Evolutionary conservation across 2,797 vertebrate genomes (phyloP).

Genomic region (Salmo trutta): DNA sequence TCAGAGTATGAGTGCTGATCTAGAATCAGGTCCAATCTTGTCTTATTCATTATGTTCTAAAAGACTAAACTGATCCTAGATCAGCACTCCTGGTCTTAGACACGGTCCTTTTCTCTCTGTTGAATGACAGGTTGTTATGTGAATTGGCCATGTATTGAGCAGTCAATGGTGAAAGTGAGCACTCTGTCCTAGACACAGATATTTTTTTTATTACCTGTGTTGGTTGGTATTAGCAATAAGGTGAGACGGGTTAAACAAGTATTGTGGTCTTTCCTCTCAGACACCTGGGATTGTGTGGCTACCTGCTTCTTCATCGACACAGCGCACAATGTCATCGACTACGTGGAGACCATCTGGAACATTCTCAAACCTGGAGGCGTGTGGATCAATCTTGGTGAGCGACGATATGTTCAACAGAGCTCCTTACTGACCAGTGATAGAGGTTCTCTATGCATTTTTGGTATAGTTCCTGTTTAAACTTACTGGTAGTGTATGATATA

Average conservation of each 20-base stretch:
- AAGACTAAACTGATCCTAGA: too few species aligned
- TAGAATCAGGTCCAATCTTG: not conserved
- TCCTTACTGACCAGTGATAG: not conserved
- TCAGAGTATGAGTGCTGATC: not conserved
- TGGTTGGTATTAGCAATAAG: too few species aligned
- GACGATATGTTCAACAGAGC: not conserved
- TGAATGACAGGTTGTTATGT: not conserved
- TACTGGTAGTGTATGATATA: too few species aligned
- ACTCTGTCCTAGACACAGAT: too few species aligned
- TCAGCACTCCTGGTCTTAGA: too few species aligned
- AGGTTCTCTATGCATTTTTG: not conserved
- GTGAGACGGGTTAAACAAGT: not conserved
- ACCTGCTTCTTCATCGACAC: slow-evolving; percentile 99
- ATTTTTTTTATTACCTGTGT: too few species aligned
- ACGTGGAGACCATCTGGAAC: slow-evolving; percentile 98
- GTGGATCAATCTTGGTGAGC: slow-evolving; percentile 97
- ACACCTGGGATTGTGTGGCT: slow-evolving; percentile 94
- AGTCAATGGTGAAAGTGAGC: too few species aligned
- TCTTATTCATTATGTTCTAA: not conserved
- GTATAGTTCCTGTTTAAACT: not conserved
- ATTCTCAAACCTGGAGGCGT: slow-evolving; percentile 97
- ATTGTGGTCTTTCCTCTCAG: slow-evolving; percentile 66
- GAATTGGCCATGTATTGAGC: too few species aligned
- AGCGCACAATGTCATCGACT: slow-evolving; percentile 97
- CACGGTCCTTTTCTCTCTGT: not conserved